Base-by-base conservation (phyloP, 2,113 vertebrate species). In the Caretta caretta region DNA sequence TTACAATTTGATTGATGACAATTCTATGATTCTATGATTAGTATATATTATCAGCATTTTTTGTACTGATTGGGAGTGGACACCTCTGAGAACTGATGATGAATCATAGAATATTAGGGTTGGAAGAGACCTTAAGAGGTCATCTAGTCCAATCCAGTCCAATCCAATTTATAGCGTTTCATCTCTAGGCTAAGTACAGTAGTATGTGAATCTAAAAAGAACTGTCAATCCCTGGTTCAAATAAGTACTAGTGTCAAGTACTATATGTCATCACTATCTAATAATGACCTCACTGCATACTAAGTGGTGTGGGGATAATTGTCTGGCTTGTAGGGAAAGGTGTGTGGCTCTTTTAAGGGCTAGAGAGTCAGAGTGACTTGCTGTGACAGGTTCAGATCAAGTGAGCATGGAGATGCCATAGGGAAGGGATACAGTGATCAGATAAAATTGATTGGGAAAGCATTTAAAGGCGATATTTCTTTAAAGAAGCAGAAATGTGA, bases 231-330 rank as follows among this genome's bases (percentile, higher is more conserved):
- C 0, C 12, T 50, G 17, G 81, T 62, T 69, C 76, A 89, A 87
- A 90, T 80, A 49, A 48, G 42, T 42, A 78, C 12, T 84, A 87
- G 72, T 0, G 54, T 27, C 92, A 85, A 85, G 6, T 90, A 83
- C 81, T 65, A 31, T 79, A 0, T 19, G 29, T 72, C 0, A 0
- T 54, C 46, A 88, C 0, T 17, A 50, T 54, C 83, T 83, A n/a
- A 5, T 38, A 38, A 72, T 38, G n/a, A 72, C 19, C 65, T 38
- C 65, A 38, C n/a, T 5, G 9, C n/a, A 38, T 9, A 22, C 10
- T 20, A 69, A 38, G n/a, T 38, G 65, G 35, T 20, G 8, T 69
- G 16, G 4, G 35, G 65, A 16, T n/a, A 35, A 19, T 69, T 69
- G 7, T 69, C 9, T 38, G 35, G 2, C n/a, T 72, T 72, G n/a